A percentile compares a stretch with the other conserved stretches of the same genome.
Conservation (phyloP, 1,140 invertebrate genomes). For the Amyelois transitella region DNA sequence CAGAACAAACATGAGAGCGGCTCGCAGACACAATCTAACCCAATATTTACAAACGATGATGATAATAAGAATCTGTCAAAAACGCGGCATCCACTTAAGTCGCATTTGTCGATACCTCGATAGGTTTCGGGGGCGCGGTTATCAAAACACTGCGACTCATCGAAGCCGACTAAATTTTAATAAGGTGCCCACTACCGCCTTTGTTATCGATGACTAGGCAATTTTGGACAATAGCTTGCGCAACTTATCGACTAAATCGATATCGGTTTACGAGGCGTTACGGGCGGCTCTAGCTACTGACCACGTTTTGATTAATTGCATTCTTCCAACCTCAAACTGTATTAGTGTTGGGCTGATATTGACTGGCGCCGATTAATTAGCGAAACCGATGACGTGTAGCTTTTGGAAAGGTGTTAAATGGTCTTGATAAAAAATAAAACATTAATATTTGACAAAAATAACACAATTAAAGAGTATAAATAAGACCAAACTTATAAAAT, state of each 20-base stretch:
- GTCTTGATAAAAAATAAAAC: conserved; percentile 30
- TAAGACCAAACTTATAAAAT: no score
- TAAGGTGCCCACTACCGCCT: conserved; percentile 72
- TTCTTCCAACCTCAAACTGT: conserved; percentile 49
- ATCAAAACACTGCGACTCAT: conserved; percentile 69
- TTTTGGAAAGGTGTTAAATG: conserved; percentile 51
- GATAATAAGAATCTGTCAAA: conserved; percentile 45
- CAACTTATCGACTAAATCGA: conserved; percentile 72
- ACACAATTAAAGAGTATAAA: no score
- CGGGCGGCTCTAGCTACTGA: conserved; percentile 64
- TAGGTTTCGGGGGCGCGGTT: conserved; percentile 47
- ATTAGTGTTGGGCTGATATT: conserved; percentile 40
- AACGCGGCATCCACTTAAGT: conserved; percentile 35
- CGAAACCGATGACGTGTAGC: conserved; percentile 50
- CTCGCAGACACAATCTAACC: conserved; percentile 6
- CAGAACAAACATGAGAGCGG: background rate
- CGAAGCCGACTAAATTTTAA: conserved; percentile 68
- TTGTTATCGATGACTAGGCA: conserved; percentile 60
- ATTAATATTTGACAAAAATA: conserved; percentile 1
- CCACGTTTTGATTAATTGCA: conserved; percentile 72
- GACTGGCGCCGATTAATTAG: conserved; percentile 68
- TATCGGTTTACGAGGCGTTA: conserved; percentile 71
- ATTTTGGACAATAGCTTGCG: conserved; percentile 67
- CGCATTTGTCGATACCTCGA: conserved; percentile 41
- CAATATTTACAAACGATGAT: conserved; percentile 33